Evolutionary conservation across 2,797 vertebrate genomes (phyloP).

Genomic region (Hyperoplus immaculatus): DNA sequence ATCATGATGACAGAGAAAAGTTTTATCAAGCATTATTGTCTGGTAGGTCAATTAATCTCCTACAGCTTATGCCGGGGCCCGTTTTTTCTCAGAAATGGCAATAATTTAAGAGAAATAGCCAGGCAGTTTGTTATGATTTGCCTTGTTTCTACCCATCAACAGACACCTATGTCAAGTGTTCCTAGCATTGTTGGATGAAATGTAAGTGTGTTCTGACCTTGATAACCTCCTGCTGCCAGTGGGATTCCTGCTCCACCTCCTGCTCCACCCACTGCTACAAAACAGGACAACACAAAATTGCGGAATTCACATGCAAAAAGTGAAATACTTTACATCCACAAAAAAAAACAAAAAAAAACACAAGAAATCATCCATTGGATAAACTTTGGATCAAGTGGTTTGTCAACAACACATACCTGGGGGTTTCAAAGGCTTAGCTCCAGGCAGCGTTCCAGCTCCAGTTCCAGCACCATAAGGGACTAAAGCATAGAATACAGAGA

Average conservation of each 20-base stretch:
- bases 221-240: conserved; percentile 71
- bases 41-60: not conserved
- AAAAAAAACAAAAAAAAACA: not conserved
- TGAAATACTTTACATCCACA: not conserved
- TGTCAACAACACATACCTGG: conserved; percentile 66
- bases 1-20: conserved; percentile 62
- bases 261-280: conserved; percentile 61
- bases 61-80: conserved; percentile 6
- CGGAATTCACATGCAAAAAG: not conserved
- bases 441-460: conserved; percentile 65
- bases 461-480: conserved; percentile 55
- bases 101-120: not conserved
- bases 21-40: conserved; percentile 41
- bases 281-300: conserved; percentile 20
- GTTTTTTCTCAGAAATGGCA: not conserved
- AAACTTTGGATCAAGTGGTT: not conserved
- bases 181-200: not conserved
- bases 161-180: not conserved
- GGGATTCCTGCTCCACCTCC: conserved; percentile 74
- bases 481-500: conserved; percentile 35
- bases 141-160: not conserved
- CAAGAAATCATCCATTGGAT: not conserved
- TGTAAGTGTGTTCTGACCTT: conserved; percentile 59
- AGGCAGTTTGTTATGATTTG: not conserved
- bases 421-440: conserved; percentile 79